These are phyloP conservation scores for Plectrocnemia conspersa DNA, from an alignment of 1,140 invertebrate genomes.

Conservation along the genomic window DNA sequence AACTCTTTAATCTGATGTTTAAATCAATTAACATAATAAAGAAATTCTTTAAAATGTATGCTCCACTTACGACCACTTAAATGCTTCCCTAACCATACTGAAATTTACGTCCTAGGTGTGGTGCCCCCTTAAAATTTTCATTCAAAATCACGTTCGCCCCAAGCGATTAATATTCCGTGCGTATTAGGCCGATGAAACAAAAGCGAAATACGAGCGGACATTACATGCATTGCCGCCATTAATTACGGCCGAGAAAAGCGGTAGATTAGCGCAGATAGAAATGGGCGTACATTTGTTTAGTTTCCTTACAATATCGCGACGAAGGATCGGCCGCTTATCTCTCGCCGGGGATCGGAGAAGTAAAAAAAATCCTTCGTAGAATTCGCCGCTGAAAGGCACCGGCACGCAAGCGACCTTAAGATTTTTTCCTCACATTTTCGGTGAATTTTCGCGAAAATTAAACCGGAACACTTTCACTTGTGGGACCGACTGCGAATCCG, in stretches of 20 bases:
- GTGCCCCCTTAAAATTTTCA: constrained; percentile 6
- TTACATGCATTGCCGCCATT: constrained; percentile 12
- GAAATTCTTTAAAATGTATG: no score
- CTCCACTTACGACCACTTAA: no score
- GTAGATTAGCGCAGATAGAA: constrained; percentile 12
- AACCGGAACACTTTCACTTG: constrained; percentile 16
- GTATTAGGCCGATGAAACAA: neutral
- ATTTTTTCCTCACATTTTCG: neutral
- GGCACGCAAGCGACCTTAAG: neutral
- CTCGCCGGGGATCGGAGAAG: neutral
- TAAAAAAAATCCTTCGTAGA: neutral
- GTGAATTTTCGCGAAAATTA: constrained; percentile 12
- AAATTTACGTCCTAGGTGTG: neutral
- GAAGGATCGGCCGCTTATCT: constrained; percentile 9
- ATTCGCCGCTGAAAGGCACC: neutral
- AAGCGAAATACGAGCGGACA: constrained; percentile 3
- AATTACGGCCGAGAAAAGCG: constrained; percentile 4
- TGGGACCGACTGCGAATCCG: neutral
- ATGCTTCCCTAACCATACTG: no score
- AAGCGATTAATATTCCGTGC: neutral
- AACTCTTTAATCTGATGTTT: no score
- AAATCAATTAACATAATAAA: no score
- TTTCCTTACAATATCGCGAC: neutral
- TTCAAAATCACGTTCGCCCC: no score
- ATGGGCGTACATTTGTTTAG: constrained; percentile 12